Evolutionary conservation across 2,113 vertebrate genomes (phyloP), one percentile per base, ranked within the genome.

Genomic region (Lichenostomus cassidix): DNA sequence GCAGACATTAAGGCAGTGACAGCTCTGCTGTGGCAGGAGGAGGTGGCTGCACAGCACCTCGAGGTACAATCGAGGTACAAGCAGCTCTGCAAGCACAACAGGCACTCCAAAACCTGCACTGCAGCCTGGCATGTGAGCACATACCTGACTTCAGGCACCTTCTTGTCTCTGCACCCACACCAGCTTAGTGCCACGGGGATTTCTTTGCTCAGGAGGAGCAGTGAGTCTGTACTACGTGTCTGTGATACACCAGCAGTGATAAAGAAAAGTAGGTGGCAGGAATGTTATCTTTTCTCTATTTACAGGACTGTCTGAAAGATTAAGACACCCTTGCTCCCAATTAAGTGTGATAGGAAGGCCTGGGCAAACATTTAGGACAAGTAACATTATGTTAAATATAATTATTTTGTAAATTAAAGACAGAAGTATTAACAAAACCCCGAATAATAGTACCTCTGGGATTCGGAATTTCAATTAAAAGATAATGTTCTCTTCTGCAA

Each of bases 351-450:
- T 52, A 14, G 52, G 50, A 94, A 21, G 37, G 44, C 33, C 68
- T 59, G 13, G 37, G 39, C 64, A 94, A 83, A 27, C 41, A 21
- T 73, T 94, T 83, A 87, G 77, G 62, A 78, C 55, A 83, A 92
- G 44, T 53, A 85, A 33, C 29, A 50, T 75, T 41, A 77, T 7
- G 46, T 58, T 52, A 89, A 92, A 90, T 84, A 65, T 68, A 76
- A 91, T 86, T 82, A 74, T 78, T 92, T 86, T 28, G 27, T 46
- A 91, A 91, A 83, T 89, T 82, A 71, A 89, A 77, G 74, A 68
- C 49, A 80, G 39, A 88, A 86, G 28, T 67, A 79, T 90, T 95
- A 93, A 78, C 28, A 68, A 94, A 91, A 20, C 10, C 24, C 4
- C 67, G 83, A 88, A 83, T 63, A 90, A 74, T 10, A 50, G 47